These are phyloP conservation scores for Brachyalestes nurse DNA, from an alignment of 2,797 vertebrate genomes.

Conservation along the genomic window DNA sequence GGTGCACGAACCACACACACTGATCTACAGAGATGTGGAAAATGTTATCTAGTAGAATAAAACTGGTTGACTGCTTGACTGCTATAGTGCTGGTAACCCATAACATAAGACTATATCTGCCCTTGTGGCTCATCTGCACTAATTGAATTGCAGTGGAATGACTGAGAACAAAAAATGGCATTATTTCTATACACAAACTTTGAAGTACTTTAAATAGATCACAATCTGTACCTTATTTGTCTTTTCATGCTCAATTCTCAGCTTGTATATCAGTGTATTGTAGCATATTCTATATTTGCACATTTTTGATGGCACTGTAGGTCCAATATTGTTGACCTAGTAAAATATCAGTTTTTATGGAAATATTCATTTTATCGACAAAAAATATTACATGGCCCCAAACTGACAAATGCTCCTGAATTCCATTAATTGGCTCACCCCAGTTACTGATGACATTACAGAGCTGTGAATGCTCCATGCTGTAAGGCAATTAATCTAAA, in stretches of 20 bases:
- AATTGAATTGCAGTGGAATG: neutral
- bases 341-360: neutral
- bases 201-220: neutral
- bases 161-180: no score
- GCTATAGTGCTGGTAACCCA: no score
- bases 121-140: neutral
- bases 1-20: no score
- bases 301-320: neutral
- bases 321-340: neutral
- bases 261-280: no score
- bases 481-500: constrained; percentile 50
- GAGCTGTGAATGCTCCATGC: constrained; percentile 8
- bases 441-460: constrained; percentile 13
- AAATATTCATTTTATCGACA: neutral
- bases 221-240: neutral
- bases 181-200: neutral
- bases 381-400: neutral
- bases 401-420: neutral
- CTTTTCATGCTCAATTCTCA: no score
- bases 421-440: neutral
- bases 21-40: no score
- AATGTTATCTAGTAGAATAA: no score
- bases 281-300: no score
- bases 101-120: neutral
- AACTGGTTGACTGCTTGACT: neutral